Percentiles rank a stretch among this genome's conserved stretches.
phyloP scores from a whole-genome alignment of 2,797 vertebrate genomes.

The Podargus strigoides region DNA sequence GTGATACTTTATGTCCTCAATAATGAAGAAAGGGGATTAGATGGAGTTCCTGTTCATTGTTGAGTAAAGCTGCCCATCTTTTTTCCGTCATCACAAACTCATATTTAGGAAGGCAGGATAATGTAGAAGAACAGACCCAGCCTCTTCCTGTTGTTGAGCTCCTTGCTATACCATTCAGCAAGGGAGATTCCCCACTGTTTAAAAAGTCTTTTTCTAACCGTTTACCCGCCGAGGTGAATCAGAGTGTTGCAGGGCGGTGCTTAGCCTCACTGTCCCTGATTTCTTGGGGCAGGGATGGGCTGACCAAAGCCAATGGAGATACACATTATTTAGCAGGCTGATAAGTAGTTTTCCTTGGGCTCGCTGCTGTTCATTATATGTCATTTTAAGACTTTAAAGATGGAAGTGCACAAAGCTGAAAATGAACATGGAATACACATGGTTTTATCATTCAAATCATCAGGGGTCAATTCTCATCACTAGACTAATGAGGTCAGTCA shows the following conservation, averaged over 20 bases:
- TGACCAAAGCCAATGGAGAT: neutral
- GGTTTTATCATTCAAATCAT: neutral
- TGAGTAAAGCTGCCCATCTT: neutral
- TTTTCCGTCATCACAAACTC: neutral
- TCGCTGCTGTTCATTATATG: neutral
- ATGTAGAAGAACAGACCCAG: neutral
- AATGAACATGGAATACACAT: neutral
- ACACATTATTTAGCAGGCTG: neutral
- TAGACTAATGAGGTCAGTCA: neutral
- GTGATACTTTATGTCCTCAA: neutral
- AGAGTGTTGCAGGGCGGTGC: neutral
- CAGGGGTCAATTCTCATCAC: fast-evolving
- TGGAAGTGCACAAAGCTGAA: neutral
- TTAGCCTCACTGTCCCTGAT: neutral
- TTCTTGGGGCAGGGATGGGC: neutral
- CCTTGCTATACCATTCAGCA: neutral
- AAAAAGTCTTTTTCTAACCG: neutral
- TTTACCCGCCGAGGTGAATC: neutral
- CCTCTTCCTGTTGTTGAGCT: neutral
- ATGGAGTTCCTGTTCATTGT: neutral
- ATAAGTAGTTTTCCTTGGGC: neutral
- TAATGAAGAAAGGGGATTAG: neutral
- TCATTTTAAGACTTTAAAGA: neutral
- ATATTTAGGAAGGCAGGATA: neutral
- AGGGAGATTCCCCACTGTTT: neutral